Evolutionary conservation across 2,888 invertebrate species (phyloP), one percentile per base, ranked within the genome.

Genomic region (Parapristionchus giblindavisi): DNA sequence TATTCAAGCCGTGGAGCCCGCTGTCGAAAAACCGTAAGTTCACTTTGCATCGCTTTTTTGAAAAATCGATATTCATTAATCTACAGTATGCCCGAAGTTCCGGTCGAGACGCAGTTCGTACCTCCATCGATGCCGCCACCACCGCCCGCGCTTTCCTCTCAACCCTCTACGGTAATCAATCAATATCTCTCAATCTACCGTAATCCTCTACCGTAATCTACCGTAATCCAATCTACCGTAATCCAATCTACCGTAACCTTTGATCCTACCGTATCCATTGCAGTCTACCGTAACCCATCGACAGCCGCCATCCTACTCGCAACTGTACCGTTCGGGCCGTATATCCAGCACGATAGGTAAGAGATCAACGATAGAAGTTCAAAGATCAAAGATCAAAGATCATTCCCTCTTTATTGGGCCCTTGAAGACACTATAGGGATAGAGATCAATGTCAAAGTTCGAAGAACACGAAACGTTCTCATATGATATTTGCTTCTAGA

Each of bases 221-320:
- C 66, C 3, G 66, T 27, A 66, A 32, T 1, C 32, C 27, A 21
- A 63, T 38, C 38, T 40, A 63, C 34, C 58, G 14, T 58, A 58
- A 58, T 32, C 14, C 24, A 27, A 6, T 8, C 21, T 58, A 27
- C 0, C 17, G 2, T 36, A 60, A 60, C 24, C 36, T 8, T 52
- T 24, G n/a, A 52, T 0, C 27, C 43, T 3, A 24, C 36, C 43
- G 63, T 65, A 43, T 43, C 11, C 17, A 14, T 17, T 14, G 8
- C 43, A 17, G 43, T 43, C 11, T 43, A 65, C 63, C 43, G 63
- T 65, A 65, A 32, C 24, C 56, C 29, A 43, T 65, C 27, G 63
- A 63, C 71, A 71, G n/a, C 71, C 58, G 8, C 71, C 71, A 32
- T 56, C 56, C 29, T 71, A 71, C 71, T 40, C 54, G 0, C 58